A percentile compares a stretch with the other conserved stretches of the same genome.
Evolutionary conservation across 2,888 invertebrate genomes (phyloP).

Genomic region (Hirtodrosophila trivittata): DNA sequence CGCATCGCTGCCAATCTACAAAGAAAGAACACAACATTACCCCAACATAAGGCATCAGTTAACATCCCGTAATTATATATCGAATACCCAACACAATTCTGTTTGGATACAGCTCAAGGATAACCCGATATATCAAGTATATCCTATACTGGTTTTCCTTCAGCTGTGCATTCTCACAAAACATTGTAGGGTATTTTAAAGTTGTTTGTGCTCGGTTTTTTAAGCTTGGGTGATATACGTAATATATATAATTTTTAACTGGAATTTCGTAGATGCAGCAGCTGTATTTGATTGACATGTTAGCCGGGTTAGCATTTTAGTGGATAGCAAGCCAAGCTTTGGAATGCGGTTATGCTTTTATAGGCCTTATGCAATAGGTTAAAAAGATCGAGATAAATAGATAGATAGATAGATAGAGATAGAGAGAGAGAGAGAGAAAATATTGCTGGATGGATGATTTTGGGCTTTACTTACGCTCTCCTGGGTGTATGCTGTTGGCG

Average conservation of each 20-base stretch:
- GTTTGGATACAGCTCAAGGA: constrained; percentile 22
- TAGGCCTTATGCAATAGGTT: neutral
- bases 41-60: neutral
- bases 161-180: constrained; percentile 10
- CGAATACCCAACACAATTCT: constrained; percentile 2
- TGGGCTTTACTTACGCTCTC: constrained; percentile 71
- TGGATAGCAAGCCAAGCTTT: constrained; percentile 41
- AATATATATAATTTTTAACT: neutral
- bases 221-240: constrained; percentile 8
- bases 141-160: neutral
- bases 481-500: constrained; percentile 73
- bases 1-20: constrained; percentile 81
- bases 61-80: neutral
- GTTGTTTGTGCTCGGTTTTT: constrained; percentile 11
- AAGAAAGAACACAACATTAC: neutral
- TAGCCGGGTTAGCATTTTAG: constrained; percentile 39
- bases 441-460: constrained; percentile 25
- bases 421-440: constrained; percentile 16
- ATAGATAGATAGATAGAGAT: constrained; percentile 20
- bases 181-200: neutral
- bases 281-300: constrained; percentile 20
- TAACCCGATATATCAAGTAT: no score
- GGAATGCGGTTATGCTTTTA: constrained; percentile 20
- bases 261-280: constrained; percentile 9
- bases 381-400: no score